Evolutionary conservation across 2,113 vertebrate genomes (phyloP).

Genomic region (Brevimyrus niger): DNA sequence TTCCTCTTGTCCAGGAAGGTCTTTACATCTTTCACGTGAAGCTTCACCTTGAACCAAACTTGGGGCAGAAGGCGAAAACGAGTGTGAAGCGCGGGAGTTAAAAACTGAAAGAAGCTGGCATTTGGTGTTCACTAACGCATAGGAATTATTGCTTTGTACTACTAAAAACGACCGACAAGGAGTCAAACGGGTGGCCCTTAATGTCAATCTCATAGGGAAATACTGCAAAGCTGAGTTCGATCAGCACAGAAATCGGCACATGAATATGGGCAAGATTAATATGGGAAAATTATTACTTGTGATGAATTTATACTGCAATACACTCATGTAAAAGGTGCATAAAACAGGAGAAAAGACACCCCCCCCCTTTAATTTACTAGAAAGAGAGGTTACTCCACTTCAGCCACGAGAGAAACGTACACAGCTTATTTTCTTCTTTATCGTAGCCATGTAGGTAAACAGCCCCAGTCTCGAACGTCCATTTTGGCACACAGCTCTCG

Average conservation of each 20-base stretch:
- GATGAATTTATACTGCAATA: background rate
- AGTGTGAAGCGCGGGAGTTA: background rate
- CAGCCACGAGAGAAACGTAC: constrained; percentile 43
- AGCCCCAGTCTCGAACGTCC: constrained; percentile 81
- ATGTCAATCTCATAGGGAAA: background rate
- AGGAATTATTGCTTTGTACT: background rate
- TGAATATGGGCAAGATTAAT: background rate
- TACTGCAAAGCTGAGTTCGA: background rate
- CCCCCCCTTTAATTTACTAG: background rate
- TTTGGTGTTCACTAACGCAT: background rate
- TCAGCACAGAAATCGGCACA: background rate
- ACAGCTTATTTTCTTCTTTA: constrained; percentile 92
- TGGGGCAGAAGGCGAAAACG: constrained; percentile 36
- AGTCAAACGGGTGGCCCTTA: background rate
- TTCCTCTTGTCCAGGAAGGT: constrained; percentile 82
- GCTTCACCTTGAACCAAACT: constrained; percentile 92
- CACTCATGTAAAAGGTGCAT: background rate
- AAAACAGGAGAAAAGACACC: background rate
- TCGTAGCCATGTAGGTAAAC: constrained; percentile 92
- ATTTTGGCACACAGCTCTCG: constrained; percentile 80
- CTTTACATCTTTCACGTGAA: constrained; percentile 81
- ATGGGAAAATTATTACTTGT: background rate
- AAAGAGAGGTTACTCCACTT: background rate
- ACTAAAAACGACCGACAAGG: background rate
- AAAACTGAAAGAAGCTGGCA: background rate